These are phyloP conservation scores for Auanema sp. DNA, from an alignment of 2,888 invertebrate genomes.

Conservation along the genomic window DNA sequence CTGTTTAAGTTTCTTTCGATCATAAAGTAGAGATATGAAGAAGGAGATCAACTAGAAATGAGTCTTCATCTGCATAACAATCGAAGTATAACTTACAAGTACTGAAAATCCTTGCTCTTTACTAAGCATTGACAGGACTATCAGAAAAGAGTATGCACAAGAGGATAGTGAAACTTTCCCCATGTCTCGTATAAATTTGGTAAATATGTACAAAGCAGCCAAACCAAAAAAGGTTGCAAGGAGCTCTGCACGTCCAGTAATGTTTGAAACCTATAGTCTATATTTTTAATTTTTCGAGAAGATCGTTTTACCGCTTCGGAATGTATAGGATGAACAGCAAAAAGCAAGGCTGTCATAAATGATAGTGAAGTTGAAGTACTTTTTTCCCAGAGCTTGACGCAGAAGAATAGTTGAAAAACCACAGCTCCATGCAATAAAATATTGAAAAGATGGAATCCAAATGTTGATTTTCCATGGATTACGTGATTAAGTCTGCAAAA, in stretches of 20 bases:
- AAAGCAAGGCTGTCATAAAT: conserved; percentile 74
- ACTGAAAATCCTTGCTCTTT: conserved; percentile 91
- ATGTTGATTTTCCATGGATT: conserved; percentile 66
- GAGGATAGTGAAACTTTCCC: conserved; percentile 60
- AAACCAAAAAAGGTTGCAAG: conserved; percentile 80
- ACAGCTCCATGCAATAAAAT: conserved; percentile 76
- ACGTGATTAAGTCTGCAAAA: conserved; percentile 69
- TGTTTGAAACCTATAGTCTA: conserved; percentile 76
- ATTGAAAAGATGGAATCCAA: conserved; percentile 77
- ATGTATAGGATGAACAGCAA: conserved; percentile 89
- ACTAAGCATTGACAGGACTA: conserved; percentile 82
- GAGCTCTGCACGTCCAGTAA: conserved; percentile 89
- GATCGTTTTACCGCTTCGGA: conserved; percentile 77
- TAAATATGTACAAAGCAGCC: conserved; percentile 69
- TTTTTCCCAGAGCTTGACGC: conserved; percentile 16
- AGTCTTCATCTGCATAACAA: neutral
- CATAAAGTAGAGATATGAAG: neutral
- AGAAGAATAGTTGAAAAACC: conserved; percentile 64
- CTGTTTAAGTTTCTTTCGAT: neutral
- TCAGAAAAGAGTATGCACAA: conserved; percentile 80
- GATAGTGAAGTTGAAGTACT: conserved; percentile 16
- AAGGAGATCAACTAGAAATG: neutral
- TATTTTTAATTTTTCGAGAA: neutral
- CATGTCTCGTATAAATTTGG: conserved; percentile 13
- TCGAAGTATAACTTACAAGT: conserved; percentile 72